These are phyloP conservation scores for Seriola aureovittata DNA, from an alignment of 2,113 vertebrate genomes.

Conservation along the genomic window DNA sequence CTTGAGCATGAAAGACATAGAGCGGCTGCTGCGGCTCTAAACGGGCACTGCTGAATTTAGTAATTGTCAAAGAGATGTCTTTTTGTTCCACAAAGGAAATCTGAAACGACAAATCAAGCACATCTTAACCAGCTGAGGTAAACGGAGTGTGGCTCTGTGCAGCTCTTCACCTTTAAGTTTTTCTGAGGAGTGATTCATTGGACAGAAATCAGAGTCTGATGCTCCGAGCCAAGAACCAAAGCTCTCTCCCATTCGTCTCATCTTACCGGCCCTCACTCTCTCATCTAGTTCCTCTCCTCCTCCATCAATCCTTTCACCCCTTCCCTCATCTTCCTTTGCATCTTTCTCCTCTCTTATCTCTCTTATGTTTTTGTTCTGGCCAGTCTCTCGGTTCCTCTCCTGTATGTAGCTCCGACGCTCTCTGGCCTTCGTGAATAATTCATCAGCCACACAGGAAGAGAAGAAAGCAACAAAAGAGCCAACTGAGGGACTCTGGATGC, in stretches of 20 bases:
- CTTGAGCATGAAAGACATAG: not conserved
- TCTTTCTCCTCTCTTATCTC: not conserved
- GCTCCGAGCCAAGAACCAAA: slow-evolving; percentile 28
- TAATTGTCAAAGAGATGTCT: not conserved
- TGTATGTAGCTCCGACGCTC: slow-evolving; percentile 6
- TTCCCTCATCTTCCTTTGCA: not conserved
- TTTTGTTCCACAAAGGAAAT: not conserved
- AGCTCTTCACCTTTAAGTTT: slow-evolving; percentile 18
- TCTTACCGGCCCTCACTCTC: slow-evolving; percentile 11
- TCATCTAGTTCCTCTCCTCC: slow-evolving; percentile 3
- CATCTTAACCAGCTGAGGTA: slow-evolving; percentile 32
- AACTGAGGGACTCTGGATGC: not conserved
- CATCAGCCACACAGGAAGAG: slow-evolving; percentile 22
- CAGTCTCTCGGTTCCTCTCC: slow-evolving; percentile 17
- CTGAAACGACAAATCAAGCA: not conserved
- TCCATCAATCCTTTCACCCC: not conserved
- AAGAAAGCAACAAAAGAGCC: slow-evolving; percentile 32
- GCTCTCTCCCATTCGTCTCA: slow-evolving; percentile 22
- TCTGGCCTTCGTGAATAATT: slow-evolving; percentile 62
- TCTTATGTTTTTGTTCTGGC: not conserved
- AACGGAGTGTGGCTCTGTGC: slow-evolving; percentile 21
- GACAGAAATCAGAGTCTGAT: slow-evolving; percentile 35
- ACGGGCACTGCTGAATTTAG: not conserved
- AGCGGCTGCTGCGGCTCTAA: not conserved
- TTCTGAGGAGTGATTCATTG: slow-evolving; percentile 28